These are phyloP conservation scores for Brachypteracias leptosomus DNA, from an alignment of 2,113 vertebrate species.

Conservation along the genomic window DNA sequence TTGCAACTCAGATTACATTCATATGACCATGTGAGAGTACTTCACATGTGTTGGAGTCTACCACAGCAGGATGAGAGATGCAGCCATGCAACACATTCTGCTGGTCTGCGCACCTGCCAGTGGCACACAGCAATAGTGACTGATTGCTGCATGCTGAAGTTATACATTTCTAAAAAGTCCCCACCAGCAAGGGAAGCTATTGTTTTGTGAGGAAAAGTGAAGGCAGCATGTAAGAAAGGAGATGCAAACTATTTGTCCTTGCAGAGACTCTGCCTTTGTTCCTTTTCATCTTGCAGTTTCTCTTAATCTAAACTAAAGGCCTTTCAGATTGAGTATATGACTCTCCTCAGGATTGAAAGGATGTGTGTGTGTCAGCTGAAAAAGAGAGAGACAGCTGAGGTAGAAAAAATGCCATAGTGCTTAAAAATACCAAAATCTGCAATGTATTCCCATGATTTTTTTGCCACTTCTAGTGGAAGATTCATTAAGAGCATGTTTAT, in stretches of 20 bases:
- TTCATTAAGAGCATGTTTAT: background rate
- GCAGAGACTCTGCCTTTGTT: background rate
- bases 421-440: background rate
- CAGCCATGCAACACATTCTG: background rate
- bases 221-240: background rate
- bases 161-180: background rate
- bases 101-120: background rate
- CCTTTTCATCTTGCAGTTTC: background rate
- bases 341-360: background rate
- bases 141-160: background rate
- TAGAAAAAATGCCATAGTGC: background rate
- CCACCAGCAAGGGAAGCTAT: background rate
- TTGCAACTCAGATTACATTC: background rate
- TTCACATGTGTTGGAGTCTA: background rate
- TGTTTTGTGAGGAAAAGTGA: background rate
- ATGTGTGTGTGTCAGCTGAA: background rate
- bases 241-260: background rate
- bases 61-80: background rate
- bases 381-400: background rate
- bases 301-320: constrained; percentile 12
- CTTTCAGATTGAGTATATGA: background rate
- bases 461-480: background rate
- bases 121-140: background rate
- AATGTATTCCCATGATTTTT: background rate
- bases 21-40: background rate